Conservation (phyloP, 2,888 invertebrate species). For the Lycophotia porphyrea region DNA sequence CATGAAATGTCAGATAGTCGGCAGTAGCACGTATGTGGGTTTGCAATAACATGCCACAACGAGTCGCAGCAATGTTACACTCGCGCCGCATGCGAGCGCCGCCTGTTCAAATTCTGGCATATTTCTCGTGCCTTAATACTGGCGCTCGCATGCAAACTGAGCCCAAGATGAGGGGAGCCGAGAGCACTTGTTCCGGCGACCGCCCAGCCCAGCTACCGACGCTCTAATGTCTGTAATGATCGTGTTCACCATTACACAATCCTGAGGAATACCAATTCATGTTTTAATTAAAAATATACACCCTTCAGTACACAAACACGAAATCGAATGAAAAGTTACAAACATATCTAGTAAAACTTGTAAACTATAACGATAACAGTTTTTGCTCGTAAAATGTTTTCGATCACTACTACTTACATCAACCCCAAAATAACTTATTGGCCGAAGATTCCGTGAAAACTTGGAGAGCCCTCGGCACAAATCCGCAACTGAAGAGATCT, state of each 20-base stretch:
- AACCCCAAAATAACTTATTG: slow-evolving; percentile 84
- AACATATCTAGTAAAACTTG: slow-evolving; percentile 5
- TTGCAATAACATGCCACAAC: slow-evolving; percentile 90
- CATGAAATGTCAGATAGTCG: slow-evolving; percentile 89
- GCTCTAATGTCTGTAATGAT: slow-evolving; percentile 77
- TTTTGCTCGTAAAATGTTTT: slow-evolving; percentile 63
- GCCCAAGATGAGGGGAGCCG: slow-evolving; percentile 71
- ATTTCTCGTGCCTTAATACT: slow-evolving; percentile 84
- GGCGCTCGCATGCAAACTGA: slow-evolving; percentile 70
- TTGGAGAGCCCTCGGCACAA: slow-evolving; percentile 85
- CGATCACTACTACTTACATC: slow-evolving; percentile 70
- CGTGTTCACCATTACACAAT: slow-evolving; percentile 70
- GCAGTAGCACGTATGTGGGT: slow-evolving; percentile 87
- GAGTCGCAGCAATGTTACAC: slow-evolving; percentile 88
- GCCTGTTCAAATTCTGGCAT: slow-evolving; percentile 87
- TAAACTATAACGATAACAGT: slow-evolving; percentile 33
- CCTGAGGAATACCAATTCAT: slow-evolving; percentile 62
- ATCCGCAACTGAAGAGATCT: slow-evolving; percentile 87
- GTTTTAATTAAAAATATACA: slow-evolving; percentile 73
- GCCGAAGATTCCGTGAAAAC: slow-evolving; percentile 82
- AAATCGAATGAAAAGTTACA: slow-evolving; percentile 8
- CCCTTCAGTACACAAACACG: slow-evolving; percentile 20
- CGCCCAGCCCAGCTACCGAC: slow-evolving; percentile 53
- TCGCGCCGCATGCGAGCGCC: slow-evolving; percentile 84
- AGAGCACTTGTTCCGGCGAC: slow-evolving; percentile 73